Evolutionary conservation across 2,888 invertebrate species (phyloP), one percentile per base, ranked within the genome.

Genomic region (Scelioninae gen. 2): DNA sequence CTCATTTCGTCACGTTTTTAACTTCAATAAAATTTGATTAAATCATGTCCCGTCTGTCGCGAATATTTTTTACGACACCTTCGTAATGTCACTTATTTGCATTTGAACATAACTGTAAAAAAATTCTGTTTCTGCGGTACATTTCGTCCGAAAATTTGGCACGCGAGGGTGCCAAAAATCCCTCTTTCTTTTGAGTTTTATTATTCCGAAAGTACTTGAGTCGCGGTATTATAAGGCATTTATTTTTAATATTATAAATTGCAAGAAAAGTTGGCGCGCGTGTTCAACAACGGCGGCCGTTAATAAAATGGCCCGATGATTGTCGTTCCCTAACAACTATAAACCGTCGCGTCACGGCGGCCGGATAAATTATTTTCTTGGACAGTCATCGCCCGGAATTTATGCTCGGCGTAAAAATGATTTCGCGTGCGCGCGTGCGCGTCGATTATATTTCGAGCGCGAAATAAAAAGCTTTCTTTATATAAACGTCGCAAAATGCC

Each of bases 201-300:
- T 64, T 35, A 45, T 64, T 53, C 45, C 19, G 45, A 39, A 53
- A 35, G 43, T 18, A 64, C 45, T 39, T 64, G 53, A 48, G 18
- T 16, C 13, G 15, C 18, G 46, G 16, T 39, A 64, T 45, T 53
- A 64, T 45, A 53, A 45, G 52, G 31, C 11, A 43, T 53, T 53
- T 64, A 64, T 65, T 65, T 65, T 65, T 45, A 55, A 48, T 39
- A 41, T 63, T 33, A 46, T 57, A 57, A 65, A 57, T 57, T 46
- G 22, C 22, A 48, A 16, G 35, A 33, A 53, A 53, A 61, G 39
- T 61, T 61, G 50, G 61, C 60, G 39, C 46, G 37, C 39, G 11
- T 60, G 48, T 60, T 46, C 18, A 48, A 60, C 48, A 48, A 60
- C 35, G 28, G 16, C 25, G 10, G 15, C 15, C 35, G 19, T 35